These are phyloP conservation scores for Iselma pallidipennis DNA, from an alignment of 2,888 invertebrate species.

Conservation along the genomic window DNA sequence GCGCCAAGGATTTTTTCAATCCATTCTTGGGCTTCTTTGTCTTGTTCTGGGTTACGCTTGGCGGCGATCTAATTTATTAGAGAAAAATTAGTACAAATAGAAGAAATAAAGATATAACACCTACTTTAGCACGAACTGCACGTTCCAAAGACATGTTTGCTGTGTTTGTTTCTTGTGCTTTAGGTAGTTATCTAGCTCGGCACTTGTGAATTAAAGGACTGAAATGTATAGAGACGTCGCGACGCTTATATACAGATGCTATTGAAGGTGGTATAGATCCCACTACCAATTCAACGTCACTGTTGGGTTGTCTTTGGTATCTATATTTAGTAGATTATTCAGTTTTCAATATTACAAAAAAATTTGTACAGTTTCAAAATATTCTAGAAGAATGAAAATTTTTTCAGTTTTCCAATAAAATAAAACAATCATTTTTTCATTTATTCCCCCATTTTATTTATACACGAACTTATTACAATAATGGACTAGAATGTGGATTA, in stretches of 20 bases:
- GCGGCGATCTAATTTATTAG: conserved; percentile 78
- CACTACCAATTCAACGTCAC: conserved; percentile 28
- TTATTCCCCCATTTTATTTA: conserved; percentile 9
- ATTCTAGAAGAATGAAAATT: conserved; percentile 24
- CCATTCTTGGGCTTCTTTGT: conserved; percentile 91
- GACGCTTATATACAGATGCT: conserved; percentile 49
- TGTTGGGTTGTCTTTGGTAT: conserved; percentile 19
- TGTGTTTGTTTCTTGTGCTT: conserved; percentile 28
- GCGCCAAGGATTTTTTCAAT: conserved; percentile 85
- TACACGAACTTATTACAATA: conserved; percentile 46
- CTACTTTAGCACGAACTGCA: conserved; percentile 88
- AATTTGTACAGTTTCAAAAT: conserved; percentile 17
- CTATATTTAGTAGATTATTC: conserved; percentile 55
- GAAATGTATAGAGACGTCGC: conserved; percentile 37
- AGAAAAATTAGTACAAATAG: conserved; percentile 14
- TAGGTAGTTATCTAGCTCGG: conserved; percentile 30
- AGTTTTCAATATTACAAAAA: conserved; percentile 33
- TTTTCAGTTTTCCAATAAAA: background rate
- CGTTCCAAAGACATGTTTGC: conserved; percentile 92
- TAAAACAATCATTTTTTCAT: background rate
- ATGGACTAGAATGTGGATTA: conserved; percentile 40
- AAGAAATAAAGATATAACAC: conserved; percentile 36
- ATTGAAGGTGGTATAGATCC: conserved; percentile 6
- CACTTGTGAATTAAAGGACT: conserved; percentile 45
- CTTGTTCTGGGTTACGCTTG: conserved; percentile 81